Percentiles rank a stretch among this genome's conserved stretches.
These are phyloP conservation scores for Synodontis membranacea DNA, from an alignment of 2,113 vertebrate species.

Conservation along the genomic window DNA sequence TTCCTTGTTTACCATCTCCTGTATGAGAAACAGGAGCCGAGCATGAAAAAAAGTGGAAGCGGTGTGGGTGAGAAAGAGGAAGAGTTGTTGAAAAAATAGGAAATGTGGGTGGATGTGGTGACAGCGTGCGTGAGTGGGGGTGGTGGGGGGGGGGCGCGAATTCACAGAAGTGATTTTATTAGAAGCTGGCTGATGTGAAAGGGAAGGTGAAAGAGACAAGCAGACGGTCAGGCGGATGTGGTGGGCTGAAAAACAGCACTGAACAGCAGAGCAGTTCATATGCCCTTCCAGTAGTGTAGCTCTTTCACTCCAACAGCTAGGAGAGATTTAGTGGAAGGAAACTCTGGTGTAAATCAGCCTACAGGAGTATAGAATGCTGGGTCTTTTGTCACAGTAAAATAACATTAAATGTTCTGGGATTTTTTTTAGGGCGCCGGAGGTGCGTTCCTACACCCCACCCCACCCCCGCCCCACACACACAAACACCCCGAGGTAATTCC, in stretches of 20 bases:
- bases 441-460: too few relatives aligned
- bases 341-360: not conserved
- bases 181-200: constrained; percentile 25
- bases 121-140: not conserved
- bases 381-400: not conserved
- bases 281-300: not conserved
- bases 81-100: constrained; percentile 25
- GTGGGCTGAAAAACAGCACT: constrained; percentile 48
- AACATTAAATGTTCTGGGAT: too few relatives aligned
- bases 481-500: too few relatives aligned
- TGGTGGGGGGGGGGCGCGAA: not conserved
- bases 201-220: constrained; percentile 38
- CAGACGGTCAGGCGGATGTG: constrained; percentile 64
- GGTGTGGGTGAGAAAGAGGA: constrained; percentile 36
- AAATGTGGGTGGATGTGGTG: constrained; percentile 13
- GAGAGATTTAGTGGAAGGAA: not conserved
- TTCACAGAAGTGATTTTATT: constrained; percentile 43
- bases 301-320: not conserved
- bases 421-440: too few relatives aligned
- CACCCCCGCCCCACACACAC: too few relatives aligned
- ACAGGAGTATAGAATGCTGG: not conserved
- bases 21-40: not conserved
- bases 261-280: not conserved
- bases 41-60: constrained; percentile 39
- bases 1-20: constrained; percentile 15